Base-by-base conservation (phyloP, 2,797 vertebrate genomes). In the Antrozous pallidus region DNA sequence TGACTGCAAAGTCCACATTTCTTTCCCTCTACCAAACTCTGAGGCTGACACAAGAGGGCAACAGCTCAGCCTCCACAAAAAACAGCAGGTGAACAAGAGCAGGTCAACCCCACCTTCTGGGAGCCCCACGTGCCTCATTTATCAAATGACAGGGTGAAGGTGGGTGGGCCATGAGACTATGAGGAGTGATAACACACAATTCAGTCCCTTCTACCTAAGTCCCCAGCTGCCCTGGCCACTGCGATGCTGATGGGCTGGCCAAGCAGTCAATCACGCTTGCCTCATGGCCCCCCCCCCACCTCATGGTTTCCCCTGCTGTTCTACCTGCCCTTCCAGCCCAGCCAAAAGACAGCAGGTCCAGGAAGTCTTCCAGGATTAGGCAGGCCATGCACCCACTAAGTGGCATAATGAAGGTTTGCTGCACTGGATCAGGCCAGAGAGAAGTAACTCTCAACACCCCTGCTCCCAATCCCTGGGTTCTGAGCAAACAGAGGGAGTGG, bases 11-110 rank as follows among this genome's bases (percentile, higher is more conserved):
- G 70, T 54, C 82, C 75, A 82, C 12, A 13, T 18, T 49, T 74
- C 74, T 56, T 85, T 20, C 70, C 49, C 54, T 89, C 82, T 20
- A 33, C 36, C 80, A n/a, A 83, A 73, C 90, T 73, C 88, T 94
- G 88, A 36, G 88, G 78, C 69, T 61, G 42, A 83, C 56, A 88
- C 61, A 9, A 91, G 16, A 16, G 71, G 4, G 17, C 63, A 40
- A 47, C 6, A 40, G 70, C 49, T 79, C 16, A 11, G 14, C 47
- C 88, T 89, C 18, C 61, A 88, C 31, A 36, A 69, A 92, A 79
- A 33, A 63, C 13, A 86, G 63, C 71, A 5, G 33, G 42, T 14
- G 45, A 73, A 42, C 31, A 78, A 88, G 78, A 78, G 40, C 33
- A 85, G 67, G 40, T 63, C 38, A 20, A 22, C 2, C 36, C n/a